These are phyloP conservation scores for Lethenteron reissneri DNA, from an alignment of 2,113 vertebrate genomes.

Conservation along the genomic window DNA sequence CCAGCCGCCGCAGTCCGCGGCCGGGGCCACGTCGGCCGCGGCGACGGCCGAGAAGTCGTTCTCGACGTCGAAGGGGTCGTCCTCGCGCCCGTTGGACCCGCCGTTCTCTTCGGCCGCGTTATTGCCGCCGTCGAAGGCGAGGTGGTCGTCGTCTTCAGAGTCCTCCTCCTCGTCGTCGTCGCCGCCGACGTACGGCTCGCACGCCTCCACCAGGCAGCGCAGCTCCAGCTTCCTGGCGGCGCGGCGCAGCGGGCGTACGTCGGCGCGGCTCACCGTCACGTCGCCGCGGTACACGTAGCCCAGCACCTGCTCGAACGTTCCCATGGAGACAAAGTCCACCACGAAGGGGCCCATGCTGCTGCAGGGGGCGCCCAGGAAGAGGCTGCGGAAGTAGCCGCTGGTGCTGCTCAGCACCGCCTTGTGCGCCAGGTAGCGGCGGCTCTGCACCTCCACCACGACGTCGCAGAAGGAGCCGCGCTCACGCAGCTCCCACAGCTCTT, in stretches of 20 bases:
- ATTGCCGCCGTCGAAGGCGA: too few relatives aligned
- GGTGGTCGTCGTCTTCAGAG: too few relatives aligned
- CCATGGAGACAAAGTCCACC: conserved; percentile 3
- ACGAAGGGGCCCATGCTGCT: conserved; percentile 3
- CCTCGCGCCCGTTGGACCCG: too few relatives aligned
- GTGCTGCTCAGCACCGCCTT: conserved; percentile 6
- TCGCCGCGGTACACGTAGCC: conserved; percentile 1
- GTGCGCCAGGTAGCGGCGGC: conserved; percentile 4
- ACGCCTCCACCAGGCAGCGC: neutral
- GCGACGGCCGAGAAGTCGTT: too few relatives aligned
- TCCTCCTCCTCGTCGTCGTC: too few relatives aligned
- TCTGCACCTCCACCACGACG: conserved; percentile 2
- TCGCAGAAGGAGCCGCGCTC: conserved; percentile 5
- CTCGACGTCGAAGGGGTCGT: too few relatives aligned
- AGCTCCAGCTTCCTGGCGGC: neutral
- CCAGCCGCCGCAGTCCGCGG: too few relatives aligned
- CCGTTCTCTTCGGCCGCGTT: too few relatives aligned
- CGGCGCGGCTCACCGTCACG: neutral
- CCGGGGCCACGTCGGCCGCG: too few relatives aligned
- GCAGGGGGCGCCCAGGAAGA: conserved; percentile 1
- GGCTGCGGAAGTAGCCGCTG: conserved; percentile 3
- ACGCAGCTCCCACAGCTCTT: conserved; percentile 1
- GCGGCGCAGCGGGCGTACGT: neutral
- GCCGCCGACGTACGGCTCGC: neutral
- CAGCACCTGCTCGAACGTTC: conserved; percentile 2